phyloP scores from a whole-genome alignment of 1,140 invertebrate species.

The Drosophila murphyi region DNA sequence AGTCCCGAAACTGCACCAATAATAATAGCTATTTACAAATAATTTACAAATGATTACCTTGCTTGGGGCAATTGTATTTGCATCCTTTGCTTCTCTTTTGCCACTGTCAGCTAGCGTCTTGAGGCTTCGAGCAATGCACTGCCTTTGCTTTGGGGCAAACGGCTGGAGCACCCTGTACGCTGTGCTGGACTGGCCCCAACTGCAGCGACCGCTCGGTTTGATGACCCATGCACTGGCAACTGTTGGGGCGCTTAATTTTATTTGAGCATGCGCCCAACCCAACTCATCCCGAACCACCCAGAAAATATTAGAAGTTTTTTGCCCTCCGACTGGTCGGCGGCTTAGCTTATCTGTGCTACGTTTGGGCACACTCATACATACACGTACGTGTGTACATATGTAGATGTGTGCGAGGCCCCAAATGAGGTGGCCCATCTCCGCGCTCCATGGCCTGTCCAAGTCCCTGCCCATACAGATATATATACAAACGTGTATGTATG shows the following conservation, averaged over 20 bases:
- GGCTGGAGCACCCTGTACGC: slow-evolving; percentile 48
- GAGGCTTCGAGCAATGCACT: no score
- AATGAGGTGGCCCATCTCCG: slow-evolving; percentile 23
- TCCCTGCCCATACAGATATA: neutral
- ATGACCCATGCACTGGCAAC: slow-evolving; percentile 66
- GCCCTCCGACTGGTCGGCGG: slow-evolving; percentile 45
- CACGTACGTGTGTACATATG: neutral
- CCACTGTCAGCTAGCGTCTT: no score
- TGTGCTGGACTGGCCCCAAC: slow-evolving; percentile 34
- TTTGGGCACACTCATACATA: slow-evolving; percentile 49
- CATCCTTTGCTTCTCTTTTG: no score
- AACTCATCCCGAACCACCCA: slow-evolving; percentile 1
- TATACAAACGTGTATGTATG: neutral
- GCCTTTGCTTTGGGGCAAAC: no score
- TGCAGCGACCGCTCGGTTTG: slow-evolving; percentile 59
- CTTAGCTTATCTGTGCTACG: slow-evolving; percentile 61
- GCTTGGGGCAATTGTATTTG: no score
- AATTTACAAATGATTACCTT: no score
- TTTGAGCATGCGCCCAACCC: slow-evolving; percentile 61
- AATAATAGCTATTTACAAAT: no score
- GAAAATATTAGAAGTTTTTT: slow-evolving; percentile 67
- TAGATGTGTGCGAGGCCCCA: slow-evolving; percentile 32
- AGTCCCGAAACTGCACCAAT: no score
- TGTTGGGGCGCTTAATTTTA: slow-evolving; percentile 70
- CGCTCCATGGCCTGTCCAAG: neutral